Evolutionary conservation across 2,113 vertebrate genomes (phyloP).

Genomic region (Salvelinus fontinalis): DNA sequence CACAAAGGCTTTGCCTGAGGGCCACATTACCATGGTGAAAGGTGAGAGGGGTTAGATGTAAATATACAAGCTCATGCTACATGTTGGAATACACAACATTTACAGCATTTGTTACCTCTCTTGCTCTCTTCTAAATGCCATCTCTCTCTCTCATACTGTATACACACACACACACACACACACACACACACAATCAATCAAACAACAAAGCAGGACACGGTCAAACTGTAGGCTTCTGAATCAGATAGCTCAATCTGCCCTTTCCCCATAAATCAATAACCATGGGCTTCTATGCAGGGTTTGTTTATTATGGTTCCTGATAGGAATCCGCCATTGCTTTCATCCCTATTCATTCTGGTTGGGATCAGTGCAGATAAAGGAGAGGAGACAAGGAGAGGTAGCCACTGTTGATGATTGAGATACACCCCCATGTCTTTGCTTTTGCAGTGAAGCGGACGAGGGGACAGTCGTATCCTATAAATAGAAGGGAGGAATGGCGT

Average conservation of each 20-base stretch:
- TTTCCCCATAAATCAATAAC: conserved; percentile 62
- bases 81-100: neutral
- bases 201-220: conserved; percentile 47
- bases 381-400: neutral
- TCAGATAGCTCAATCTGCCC: no score
- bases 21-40: no score
- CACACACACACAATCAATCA: conserved; percentile 33
- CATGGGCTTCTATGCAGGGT: conserved; percentile 49
- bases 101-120: neutral
- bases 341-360: conserved; percentile 5
- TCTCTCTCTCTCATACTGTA: neutral
- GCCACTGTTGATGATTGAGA: neutral
- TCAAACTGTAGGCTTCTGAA: conserved; percentile 37
- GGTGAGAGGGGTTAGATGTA: no score
- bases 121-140: no score
- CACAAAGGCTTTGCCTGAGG: no score
- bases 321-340: conserved; percentile 29
- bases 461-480: conserved; percentile 66
- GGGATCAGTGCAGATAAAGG: neutral
- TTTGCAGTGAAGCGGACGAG: conserved; percentile 42
- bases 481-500: conserved; percentile 73
- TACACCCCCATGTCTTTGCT: conserved; percentile 21
- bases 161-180: no score
- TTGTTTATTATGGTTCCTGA: conserved; percentile 39
- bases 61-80: no score